Base-by-base conservation (phyloP, 23 tunicate species). In the Trididemnum nubilum region DNA sequence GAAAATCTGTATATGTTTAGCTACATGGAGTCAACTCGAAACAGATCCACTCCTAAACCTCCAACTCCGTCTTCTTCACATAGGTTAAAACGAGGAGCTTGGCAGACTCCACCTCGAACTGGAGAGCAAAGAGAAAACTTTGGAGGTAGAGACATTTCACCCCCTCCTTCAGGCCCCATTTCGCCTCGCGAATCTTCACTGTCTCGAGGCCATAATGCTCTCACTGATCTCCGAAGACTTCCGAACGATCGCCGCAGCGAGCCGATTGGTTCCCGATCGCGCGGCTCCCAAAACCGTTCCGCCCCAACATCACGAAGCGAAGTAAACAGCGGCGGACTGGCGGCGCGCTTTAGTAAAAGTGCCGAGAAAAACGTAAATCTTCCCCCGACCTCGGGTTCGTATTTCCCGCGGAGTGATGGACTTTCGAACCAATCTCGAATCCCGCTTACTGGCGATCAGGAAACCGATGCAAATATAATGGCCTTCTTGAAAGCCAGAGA, bases 391-490 rank as follows among this genome's bases (percentile, higher is more conserved):
- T 65, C 73, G 30, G 23, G 36, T 36, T 49, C 85, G 1, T 27
- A 79, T 15, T 28, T 57, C 9, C 70, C 12, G 33, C 81, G 50
- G 2, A 71, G 84, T 60, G 69, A 65, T 25, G 82, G 65, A 0
- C 37, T 25, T 65, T 5, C 60, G n/a, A 64, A 76, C 9, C 70
- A 66, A 15, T 2, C 67, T 25, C 65, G 34, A 35, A 91, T 91
- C n/a, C 93, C 93, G 23, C 51, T 88, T 24, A 93, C 98, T 26
- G 98, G 98, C 82, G 98, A 93, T 54, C 79, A 76, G 54, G 89
- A 93, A n/a, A 93, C 98, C 0, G 98, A 93, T 36, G 98, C 93
- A 23, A 82, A 93, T 51, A 93, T 93, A n/a, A 34, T 93, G 89
- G 98, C 98, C 4, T 93, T 93, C 73, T 60, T 93, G 0, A 93